Conservation (phyloP, 2,888 invertebrate species). For the Hypsopygia costalis region DNA sequence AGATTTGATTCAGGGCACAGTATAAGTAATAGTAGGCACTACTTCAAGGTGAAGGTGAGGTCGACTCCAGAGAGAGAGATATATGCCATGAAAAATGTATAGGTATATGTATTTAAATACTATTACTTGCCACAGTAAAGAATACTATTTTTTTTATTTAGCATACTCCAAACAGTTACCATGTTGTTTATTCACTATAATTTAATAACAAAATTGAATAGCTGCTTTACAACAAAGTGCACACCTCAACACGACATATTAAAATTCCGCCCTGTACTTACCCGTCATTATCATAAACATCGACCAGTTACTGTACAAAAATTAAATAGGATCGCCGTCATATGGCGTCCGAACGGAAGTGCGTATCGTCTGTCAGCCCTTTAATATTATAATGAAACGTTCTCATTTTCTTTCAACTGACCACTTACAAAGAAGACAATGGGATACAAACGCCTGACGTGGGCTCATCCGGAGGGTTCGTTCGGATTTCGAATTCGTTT, state of each 20-base stretch:
- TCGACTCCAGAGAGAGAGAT: too few species aligned
- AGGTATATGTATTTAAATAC: too few species aligned
- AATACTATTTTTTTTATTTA: too few species aligned
- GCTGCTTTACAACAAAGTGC: not conserved
- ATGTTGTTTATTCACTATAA: too few species aligned
- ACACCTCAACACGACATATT: conserved; percentile 14
- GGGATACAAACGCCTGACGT: conserved; percentile 55
- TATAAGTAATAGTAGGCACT: too few species aligned
- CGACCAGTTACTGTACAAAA: conserved; percentile 38
- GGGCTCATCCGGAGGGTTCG: conserved; percentile 60
- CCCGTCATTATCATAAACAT: conserved; percentile 39
- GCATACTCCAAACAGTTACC: too few species aligned
- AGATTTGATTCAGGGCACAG: too few species aligned
- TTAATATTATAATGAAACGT: conserved; percentile 72
- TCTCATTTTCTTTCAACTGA: conserved; percentile 71
- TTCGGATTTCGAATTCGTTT: conserved; percentile 39
- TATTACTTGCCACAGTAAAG: too few species aligned
- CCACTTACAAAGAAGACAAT: conserved; percentile 74
- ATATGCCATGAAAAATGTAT: too few species aligned
- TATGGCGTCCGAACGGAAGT: conserved; percentile 73
- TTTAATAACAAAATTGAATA: too few species aligned
- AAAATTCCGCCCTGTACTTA: conserved; percentile 24
- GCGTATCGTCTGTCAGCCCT: conserved; percentile 74
- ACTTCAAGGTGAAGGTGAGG: too few species aligned
- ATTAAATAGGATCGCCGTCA: conserved; percentile 56